Percentiles rank a stretch among this genome's conserved stretches.
Evolutionary conservation across 2,797 vertebrate species (phyloP).

Genomic region (Enteromius paludinosus): DNA sequence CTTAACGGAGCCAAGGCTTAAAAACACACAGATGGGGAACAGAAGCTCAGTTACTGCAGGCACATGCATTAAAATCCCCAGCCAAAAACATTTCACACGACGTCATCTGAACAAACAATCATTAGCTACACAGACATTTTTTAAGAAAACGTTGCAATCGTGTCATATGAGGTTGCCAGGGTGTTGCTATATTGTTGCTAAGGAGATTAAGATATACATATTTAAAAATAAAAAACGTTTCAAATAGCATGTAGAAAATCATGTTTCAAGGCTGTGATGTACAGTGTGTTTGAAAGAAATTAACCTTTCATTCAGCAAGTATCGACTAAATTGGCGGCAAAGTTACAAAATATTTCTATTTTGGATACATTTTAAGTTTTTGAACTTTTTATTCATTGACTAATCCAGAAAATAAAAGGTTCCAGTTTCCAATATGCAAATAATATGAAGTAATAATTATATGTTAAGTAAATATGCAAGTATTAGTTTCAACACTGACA

Average conservation of each 20-base stretch:
- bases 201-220: background rate
- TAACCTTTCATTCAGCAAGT: background rate
- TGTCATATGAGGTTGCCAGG: background rate
- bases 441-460: background rate
- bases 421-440: background rate
- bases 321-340: background rate
- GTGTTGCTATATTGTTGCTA: background rate
- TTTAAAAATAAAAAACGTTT: background rate
- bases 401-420: background rate
- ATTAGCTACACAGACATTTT: background rate
- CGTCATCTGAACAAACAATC: background rate
- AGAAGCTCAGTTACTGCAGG: conserved; percentile 22
- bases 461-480: too few species aligned
- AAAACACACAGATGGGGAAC: conserved; percentile 50
- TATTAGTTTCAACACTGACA: background rate
- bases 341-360: background rate
- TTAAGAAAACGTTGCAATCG: background rate
- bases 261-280: background rate
- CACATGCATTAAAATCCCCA: conserved; percentile 1
- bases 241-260: background rate
- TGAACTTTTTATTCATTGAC: background rate
- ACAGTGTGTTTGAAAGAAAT: background rate
- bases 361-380: background rate
- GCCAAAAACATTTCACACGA: background rate
- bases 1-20: conserved; percentile 81